Conservation (phyloP, 2,113 vertebrate genomes). For the Montifringilla adamsi region DNA sequence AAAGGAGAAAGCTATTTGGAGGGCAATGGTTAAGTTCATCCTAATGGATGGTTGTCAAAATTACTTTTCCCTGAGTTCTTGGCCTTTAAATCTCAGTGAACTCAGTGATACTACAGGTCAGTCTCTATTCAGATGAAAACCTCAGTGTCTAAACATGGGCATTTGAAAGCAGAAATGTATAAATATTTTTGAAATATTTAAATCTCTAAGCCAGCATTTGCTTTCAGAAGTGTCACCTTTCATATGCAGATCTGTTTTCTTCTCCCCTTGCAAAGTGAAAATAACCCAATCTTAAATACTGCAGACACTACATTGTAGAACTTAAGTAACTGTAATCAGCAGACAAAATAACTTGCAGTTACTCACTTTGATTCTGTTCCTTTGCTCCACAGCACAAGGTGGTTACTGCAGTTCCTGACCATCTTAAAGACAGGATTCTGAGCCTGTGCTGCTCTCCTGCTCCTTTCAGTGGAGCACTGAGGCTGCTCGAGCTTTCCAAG, state of each 20-base stretch:
- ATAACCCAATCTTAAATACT: background rate
- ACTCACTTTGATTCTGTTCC: background rate
- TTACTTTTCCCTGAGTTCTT: background rate
- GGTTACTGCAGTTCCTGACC: background rate
- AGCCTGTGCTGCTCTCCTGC: background rate
- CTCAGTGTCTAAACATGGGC: background rate
- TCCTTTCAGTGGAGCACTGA: background rate
- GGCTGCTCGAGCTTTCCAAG: background rate
- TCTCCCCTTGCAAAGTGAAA: background rate
- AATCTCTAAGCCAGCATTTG: background rate
- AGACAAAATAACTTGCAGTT: background rate
- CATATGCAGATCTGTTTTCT: background rate
- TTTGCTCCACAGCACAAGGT: background rate
- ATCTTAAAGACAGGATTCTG: background rate
- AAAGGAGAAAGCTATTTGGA: background rate
- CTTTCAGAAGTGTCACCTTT: background rate
- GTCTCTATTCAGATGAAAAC: background rate
- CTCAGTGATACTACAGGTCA: background rate
- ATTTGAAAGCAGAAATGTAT: background rate
- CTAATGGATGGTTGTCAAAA: conserved; percentile 6
- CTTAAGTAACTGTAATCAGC: background rate
- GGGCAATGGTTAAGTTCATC: background rate
- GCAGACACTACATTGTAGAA: background rate
- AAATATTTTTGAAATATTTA: background rate
- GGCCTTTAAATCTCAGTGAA: background rate